phyloP scores from a whole-genome alignment of 2,797 vertebrate genomes.

The Bradypodion ventrale region DNA sequence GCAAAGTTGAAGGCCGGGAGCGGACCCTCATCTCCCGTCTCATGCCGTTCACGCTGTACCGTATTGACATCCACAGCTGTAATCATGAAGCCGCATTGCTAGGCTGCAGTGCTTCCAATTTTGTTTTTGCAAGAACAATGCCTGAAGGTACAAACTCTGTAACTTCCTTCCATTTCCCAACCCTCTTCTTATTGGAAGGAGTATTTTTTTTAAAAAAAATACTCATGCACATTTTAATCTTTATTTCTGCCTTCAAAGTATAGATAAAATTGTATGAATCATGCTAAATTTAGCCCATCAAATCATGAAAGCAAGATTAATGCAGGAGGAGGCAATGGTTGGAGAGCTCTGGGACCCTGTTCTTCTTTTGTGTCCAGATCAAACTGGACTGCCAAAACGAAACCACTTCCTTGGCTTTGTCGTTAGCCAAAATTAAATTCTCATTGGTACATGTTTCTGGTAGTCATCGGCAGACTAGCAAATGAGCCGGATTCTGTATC shows the following conservation, averaged over 20 bases:
- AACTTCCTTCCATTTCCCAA: background rate
- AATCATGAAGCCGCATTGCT: conserved; percentile 88
- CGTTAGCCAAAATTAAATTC: too few species aligned
- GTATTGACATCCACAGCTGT: conserved; percentile 96
- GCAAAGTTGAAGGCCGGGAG: conserved; percentile 84
- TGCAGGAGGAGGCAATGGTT: background rate
- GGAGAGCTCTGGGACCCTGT: too few species aligned
- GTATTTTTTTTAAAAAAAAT: too few species aligned
- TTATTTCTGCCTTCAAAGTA: background rate
- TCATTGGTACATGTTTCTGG: too few species aligned
- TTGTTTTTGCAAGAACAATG: conserved; percentile 95
- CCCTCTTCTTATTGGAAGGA: background rate
- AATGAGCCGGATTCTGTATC: too few species aligned
- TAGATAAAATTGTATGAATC: background rate
- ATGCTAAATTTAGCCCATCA: background rate
- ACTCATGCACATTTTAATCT: background rate
- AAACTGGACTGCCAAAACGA: too few species aligned
- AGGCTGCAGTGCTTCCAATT: conserved; percentile 91
- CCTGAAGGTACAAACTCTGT: conserved; percentile 83
- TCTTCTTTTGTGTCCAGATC: too few species aligned
- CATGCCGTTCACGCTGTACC: conserved; percentile 94
- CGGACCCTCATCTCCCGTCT: conserved; percentile 87
- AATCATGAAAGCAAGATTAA: background rate
- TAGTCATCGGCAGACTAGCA: too few species aligned
- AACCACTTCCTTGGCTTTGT: too few species aligned